phyloP scores from a whole-genome alignment of 2,888 invertebrate species.

The Lasioglossum lativentre region DNA sequence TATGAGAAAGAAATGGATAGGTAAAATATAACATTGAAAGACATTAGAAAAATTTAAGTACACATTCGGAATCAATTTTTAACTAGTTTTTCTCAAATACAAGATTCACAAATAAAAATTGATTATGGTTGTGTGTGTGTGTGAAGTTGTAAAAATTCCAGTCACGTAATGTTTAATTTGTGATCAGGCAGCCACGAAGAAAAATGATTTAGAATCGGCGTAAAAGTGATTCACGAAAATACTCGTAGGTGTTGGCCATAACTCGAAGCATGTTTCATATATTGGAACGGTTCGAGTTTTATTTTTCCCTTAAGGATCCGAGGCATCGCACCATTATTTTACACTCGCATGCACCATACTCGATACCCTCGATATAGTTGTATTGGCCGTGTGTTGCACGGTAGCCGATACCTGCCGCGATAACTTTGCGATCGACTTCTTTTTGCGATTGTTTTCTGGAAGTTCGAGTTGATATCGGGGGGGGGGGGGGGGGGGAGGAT shows the following conservation, averaged over 20 bases:
- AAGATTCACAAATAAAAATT: neutral
- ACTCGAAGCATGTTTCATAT: neutral
- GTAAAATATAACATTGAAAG: too few relatives aligned
- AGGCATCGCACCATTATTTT: neutral
- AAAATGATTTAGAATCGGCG: neutral
- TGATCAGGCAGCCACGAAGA: neutral
- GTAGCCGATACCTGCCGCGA: neutral
- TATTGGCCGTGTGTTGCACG: neutral
- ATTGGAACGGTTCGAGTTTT: slow-evolving; percentile 3
- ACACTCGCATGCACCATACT: neutral
- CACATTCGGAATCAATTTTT: too few relatives aligned
- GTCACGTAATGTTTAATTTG: neutral
- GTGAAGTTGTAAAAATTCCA: neutral
- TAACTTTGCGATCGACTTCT: neutral
- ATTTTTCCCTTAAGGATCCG: neutral
- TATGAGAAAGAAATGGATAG: too few relatives aligned
- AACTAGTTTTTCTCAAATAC: neutral
- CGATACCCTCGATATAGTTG: neutral
- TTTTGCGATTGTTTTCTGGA: neutral
- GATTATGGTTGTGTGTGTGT: too few relatives aligned
- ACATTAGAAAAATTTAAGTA: too few relatives aligned
- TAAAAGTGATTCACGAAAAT: neutral
- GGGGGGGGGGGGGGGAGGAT: too few relatives aligned
- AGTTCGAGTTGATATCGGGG: neutral
- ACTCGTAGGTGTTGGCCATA: neutral